Percentiles rank a stretch among this genome's conserved stretches.
These are phyloP conservation scores for Tetragonisca angustula DNA, from an alignment of 2,888 invertebrate species.

Conservation along the genomic window DNA sequence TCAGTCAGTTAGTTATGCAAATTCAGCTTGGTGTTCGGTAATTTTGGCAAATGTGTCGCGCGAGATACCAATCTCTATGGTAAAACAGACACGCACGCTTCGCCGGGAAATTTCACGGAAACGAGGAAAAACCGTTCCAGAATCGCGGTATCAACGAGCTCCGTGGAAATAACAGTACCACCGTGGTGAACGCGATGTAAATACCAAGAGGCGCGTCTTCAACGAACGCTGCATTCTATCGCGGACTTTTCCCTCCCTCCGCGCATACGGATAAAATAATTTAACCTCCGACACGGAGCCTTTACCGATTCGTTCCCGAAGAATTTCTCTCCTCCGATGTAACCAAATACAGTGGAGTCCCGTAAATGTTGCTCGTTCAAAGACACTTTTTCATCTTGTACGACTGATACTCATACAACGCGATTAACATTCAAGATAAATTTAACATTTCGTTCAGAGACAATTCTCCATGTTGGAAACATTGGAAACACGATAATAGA, in stretches of 20 bases:
- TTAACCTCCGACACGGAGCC: neutral
- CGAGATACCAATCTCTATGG: neutral
- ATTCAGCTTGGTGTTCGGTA: neutral
- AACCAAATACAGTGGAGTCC: neutral
- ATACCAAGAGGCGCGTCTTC: conserved; percentile 15
- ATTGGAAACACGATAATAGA: no score
- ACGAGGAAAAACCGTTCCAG: neutral
- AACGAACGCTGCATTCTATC: conserved; percentile 13
- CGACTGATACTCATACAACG: no score
- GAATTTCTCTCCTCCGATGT: neutral
- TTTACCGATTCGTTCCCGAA: neutral
- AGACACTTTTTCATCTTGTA: no score
- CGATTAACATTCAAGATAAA: no score
- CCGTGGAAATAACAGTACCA: conserved; percentile 1
- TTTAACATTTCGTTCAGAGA: no score
- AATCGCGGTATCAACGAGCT: neutral
- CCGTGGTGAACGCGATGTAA: neutral
- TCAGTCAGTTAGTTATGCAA: neutral
- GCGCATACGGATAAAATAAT: neutral
- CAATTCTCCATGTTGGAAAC: no score
- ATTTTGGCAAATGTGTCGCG: neutral
- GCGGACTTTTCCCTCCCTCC: neutral
- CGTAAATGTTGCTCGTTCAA: no score
- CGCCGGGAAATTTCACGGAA: neutral
- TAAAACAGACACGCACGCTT: neutral